phyloP scores from a whole-genome alignment of 2,797 vertebrate genomes.

The Phataginus tricuspis region DNA sequence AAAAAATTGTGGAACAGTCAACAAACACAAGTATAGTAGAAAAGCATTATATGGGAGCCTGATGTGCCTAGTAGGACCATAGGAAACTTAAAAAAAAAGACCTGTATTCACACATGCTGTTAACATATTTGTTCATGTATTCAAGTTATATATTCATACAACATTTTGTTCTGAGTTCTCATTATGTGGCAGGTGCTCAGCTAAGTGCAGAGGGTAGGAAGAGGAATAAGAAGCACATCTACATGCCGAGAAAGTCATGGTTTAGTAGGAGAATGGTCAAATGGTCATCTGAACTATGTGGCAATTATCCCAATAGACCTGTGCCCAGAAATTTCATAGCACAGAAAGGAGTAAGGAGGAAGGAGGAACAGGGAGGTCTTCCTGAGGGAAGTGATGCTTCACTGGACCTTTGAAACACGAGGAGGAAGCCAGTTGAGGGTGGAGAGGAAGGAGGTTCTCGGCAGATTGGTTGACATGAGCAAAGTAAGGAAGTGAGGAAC shows the following conservation, averaged over 20 bases:
- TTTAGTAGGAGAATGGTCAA: not conserved
- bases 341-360: not conserved
- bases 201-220: not conserved
- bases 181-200: not conserved
- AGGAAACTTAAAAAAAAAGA: constrained; percentile 11
- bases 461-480: not conserved
- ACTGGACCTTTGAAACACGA: not conserved
- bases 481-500: not conserved
- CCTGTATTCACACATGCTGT: not conserved
- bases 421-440: not conserved
- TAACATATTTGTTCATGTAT: not conserved
- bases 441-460: not conserved
- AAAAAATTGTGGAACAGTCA: not conserved
- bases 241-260: not conserved
- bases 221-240: not conserved
- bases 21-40: not conserved
- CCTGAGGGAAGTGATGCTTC: not conserved
- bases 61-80: not conserved
- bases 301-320: not conserved
- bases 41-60: not conserved
- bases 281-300: not conserved
- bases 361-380: not conserved
- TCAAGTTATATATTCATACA: not conserved
- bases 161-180: not conserved
- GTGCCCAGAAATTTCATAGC: not conserved